Evolutionary conservation across 1,140 invertebrate species (phyloP).

Genomic region (Meloidogyne hapla): DNA sequence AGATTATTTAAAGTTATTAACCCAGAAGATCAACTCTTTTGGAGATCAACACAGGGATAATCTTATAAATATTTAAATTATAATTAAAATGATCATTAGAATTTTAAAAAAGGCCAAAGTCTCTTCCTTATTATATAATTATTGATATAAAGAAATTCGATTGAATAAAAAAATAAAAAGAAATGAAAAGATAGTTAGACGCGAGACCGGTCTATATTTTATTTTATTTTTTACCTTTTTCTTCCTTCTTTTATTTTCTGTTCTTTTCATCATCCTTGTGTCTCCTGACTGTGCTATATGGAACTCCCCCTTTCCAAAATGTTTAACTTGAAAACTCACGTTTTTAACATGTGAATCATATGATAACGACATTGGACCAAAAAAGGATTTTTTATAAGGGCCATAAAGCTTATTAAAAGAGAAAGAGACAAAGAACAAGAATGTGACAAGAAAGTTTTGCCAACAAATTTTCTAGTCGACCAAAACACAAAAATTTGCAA

Average conservation of each 20-base stretch:
- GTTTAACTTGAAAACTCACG: neutral
- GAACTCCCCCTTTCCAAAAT: neutral
- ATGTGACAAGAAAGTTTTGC: too few species aligned
- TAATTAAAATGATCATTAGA: too few species aligned
- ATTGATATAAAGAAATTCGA: neutral
- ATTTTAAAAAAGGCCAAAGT: neutral
- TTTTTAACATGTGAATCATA: constrained; percentile 1
- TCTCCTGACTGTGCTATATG: neutral
- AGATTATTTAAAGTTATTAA: too few species aligned
- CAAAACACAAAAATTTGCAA: too few species aligned
- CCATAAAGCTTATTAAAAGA: neutral
- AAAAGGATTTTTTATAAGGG: neutral
- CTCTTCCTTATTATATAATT: neutral
- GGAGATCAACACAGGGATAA: too few species aligned
- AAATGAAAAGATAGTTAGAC: neutral
- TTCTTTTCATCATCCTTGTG: neutral
- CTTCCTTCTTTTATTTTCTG: neutral
- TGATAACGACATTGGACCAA: neutral
- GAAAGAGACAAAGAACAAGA: too few species aligned
- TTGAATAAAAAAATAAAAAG: neutral
- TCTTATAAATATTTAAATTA: too few species aligned
- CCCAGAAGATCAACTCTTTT: too few species aligned
- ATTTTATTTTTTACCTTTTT: neutral
- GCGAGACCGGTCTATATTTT: neutral
- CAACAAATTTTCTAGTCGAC: too few species aligned